These are phyloP conservation scores for Colletes collaris DNA, from an alignment of 2,888 invertebrate species.

Conservation along the genomic window DNA sequence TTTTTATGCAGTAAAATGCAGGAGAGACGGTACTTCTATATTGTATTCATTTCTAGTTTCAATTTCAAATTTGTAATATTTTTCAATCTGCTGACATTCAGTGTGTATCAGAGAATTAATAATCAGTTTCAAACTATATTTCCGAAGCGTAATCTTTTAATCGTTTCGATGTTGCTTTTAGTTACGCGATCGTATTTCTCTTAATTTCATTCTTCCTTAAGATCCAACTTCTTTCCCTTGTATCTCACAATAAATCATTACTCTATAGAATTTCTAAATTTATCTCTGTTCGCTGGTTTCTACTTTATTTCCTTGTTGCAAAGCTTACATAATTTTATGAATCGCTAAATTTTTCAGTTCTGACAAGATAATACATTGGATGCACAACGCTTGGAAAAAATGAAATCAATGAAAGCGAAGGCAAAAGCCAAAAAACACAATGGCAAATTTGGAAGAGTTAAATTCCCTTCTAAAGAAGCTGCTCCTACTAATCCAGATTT, in stretches of 20 bases:
- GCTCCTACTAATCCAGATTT: slow-evolving; percentile 63
- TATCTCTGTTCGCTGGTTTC: not conserved
- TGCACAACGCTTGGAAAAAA: slow-evolving; percentile 29
- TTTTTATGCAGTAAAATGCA: slow-evolving; percentile 66
- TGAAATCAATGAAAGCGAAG: slow-evolving; percentile 69
- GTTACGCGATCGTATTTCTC: not conserved
- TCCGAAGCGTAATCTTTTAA: not conserved
- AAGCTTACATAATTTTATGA: slow-evolving; percentile 27
- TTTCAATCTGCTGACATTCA: not conserved
- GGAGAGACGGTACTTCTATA: slow-evolving; percentile 71
- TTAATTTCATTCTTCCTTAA: slow-evolving; percentile 3
- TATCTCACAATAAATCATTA: slow-evolving; percentile 8
- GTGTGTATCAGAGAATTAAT: not conserved
- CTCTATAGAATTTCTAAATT: not conserved
- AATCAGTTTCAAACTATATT: not conserved
- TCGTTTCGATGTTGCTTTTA: not conserved
- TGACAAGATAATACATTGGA: slow-evolving; percentile 1
- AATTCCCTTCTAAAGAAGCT: slow-evolving; percentile 50
- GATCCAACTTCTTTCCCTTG: slow-evolving; percentile 11
- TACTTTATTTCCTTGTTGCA: not conserved
- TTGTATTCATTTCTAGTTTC: slow-evolving; percentile 39
- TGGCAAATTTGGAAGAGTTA: slow-evolving; percentile 62
- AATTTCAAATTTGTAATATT: slow-evolving; percentile 33
- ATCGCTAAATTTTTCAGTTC: slow-evolving; percentile 25
- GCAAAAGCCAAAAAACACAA: slow-evolving; percentile 68